These are phyloP conservation scores for Chrysolina haemoptera DNA, from an alignment of 2,888 invertebrate species.

Conservation along the genomic window DNA sequence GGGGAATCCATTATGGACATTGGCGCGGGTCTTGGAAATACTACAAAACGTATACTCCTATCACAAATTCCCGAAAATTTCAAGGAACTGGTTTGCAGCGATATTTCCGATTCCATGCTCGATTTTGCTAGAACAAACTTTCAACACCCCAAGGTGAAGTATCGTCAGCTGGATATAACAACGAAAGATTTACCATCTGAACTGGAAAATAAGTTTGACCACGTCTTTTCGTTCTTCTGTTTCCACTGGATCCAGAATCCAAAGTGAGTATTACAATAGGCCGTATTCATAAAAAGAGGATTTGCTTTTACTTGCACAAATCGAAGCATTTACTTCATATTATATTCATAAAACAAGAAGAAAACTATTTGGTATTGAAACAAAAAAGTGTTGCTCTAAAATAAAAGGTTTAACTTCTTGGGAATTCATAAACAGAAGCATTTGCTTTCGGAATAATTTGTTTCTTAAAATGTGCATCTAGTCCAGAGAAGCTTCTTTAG, in stretches of 20 bases:
- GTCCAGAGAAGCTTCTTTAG: too few relatives aligned
- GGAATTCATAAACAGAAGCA: too few relatives aligned
- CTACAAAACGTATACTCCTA: constrained; percentile 73
- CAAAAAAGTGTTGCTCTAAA: too few relatives aligned
- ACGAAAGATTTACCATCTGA: constrained; percentile 69
- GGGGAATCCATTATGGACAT: constrained; percentile 69
- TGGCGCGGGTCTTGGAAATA: constrained; percentile 80
- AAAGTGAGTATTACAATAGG: constrained; percentile 70
- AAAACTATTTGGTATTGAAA: too few relatives aligned
- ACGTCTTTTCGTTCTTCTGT: constrained; percentile 80
- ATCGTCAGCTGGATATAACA: constrained; percentile 73
- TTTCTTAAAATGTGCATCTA: too few relatives aligned
- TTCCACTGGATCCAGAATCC: constrained; percentile 82
- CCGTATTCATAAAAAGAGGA: too few relatives aligned
- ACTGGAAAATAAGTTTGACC: constrained; percentile 72
- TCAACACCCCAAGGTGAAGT: constrained; percentile 67
- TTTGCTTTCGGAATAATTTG: too few relatives aligned
- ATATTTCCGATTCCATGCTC: constrained; percentile 81
- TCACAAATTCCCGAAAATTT: constrained; percentile 73
- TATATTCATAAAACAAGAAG: too few relatives aligned
- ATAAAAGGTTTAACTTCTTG: too few relatives aligned
- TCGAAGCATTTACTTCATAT: too few relatives aligned
- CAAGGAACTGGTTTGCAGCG: constrained; percentile 75
- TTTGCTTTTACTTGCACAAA: too few relatives aligned
- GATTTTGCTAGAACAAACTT: constrained; percentile 74